Conservation (phyloP, 2,888 invertebrate genomes). For the Ischnura elegans region DNA sequence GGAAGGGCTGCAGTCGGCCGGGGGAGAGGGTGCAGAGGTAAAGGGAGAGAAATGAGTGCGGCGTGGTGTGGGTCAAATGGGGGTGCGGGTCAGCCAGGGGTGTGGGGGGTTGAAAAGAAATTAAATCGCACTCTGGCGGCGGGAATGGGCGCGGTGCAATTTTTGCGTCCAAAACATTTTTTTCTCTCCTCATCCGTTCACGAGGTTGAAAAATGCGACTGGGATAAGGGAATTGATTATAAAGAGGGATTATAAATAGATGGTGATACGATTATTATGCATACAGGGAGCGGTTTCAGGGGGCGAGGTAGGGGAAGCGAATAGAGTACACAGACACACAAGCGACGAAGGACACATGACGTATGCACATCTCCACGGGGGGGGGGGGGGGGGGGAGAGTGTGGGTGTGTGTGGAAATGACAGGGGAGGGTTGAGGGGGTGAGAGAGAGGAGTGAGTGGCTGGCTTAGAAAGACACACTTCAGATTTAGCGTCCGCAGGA, state of each 20-base stretch:
- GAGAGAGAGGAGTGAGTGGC: not conserved
- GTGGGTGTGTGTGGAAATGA: not conserved
- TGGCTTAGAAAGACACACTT: not conserved
- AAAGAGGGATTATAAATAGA: slow-evolving; percentile 28
- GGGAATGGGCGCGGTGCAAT: not conserved
- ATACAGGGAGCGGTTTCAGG: not conserved
- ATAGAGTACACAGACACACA: not conserved
- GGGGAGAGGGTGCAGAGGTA: no score
- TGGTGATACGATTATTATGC: slow-evolving; percentile 11
- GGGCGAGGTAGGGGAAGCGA: not conserved
- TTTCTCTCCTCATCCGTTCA: not conserved
- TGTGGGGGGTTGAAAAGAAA: no score
- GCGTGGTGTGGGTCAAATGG: not conserved
- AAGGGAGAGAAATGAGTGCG: not conserved
- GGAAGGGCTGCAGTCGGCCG: no score
- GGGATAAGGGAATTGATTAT: slow-evolving; percentile 27
- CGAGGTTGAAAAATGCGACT: slow-evolving; percentile 8
- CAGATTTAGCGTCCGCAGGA: slow-evolving; percentile 39
- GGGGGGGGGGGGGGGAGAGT: not conserved
- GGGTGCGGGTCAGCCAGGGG: not conserved
- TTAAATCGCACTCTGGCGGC: not conserved
- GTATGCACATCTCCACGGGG: not conserved
- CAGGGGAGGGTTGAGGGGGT: not conserved
- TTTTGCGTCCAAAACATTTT: not conserved
- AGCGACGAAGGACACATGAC: not conserved